Conservation (phyloP, 1,140 invertebrate genomes). For the Vanessa tameamea region DNA sequence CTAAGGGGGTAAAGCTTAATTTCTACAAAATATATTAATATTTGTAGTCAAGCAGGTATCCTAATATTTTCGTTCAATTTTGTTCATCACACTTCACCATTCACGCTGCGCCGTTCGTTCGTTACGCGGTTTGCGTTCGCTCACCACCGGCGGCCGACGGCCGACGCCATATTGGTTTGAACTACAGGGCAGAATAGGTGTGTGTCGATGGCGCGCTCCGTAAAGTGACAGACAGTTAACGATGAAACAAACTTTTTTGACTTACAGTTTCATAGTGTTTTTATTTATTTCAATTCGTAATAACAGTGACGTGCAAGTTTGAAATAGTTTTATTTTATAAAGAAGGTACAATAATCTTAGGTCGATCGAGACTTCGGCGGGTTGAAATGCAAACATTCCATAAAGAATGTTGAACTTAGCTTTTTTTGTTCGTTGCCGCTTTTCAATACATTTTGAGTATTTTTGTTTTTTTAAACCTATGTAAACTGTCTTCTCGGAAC, state of each 20-base stretch:
- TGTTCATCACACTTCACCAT: not conserved
- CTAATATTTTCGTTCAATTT: constrained; percentile 3
- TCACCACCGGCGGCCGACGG: constrained; percentile 36
- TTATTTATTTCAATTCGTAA: constrained; percentile 42
- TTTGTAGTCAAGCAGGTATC: not conserved
- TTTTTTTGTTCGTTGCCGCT: constrained; percentile 69
- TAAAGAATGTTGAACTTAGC: constrained; percentile 75
- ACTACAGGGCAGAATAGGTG: constrained; percentile 46
- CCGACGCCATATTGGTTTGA: constrained; percentile 68
- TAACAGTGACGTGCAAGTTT: constrained; percentile 49
- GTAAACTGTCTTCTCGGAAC: constrained; percentile 48
- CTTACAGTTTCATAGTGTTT: constrained; percentile 44
- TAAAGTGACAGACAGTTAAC: constrained; percentile 67
- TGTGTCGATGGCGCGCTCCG: constrained; percentile 51
- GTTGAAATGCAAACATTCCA: constrained; percentile 77
- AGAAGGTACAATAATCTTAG: constrained; percentile 35
- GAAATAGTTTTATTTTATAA: constrained; percentile 40
- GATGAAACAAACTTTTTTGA: constrained; percentile 67
- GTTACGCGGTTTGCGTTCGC: constrained; percentile 37
- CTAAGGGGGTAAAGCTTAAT: too few species aligned
- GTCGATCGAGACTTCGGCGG: constrained; percentile 49
- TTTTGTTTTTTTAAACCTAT: constrained; percentile 40
- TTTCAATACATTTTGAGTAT: constrained; percentile 69
- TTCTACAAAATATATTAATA: too few species aligned
- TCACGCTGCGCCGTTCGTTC: constrained; percentile 21